Evolutionary conservation across 2,113 vertebrate species (phyloP).

Genomic region (Hippocampus guttulatus): DNA sequence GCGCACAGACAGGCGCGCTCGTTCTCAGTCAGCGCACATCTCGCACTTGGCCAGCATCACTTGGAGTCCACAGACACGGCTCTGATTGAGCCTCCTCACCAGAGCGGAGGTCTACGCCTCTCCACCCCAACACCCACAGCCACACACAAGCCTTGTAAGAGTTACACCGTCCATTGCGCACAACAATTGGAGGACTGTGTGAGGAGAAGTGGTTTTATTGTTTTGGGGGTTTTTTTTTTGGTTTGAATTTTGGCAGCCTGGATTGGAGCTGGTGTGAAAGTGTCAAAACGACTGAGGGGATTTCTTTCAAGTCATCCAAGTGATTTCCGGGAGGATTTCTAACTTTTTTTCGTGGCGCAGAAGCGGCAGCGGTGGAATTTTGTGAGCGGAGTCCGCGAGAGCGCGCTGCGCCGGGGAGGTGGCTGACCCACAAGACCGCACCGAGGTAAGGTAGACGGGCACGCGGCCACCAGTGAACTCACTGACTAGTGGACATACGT

Average conservation of each 20-base stretch:
- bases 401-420: slow-evolving; percentile 36
- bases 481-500: not conserved
- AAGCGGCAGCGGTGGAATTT: slow-evolving; percentile 37
- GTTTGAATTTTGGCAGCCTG: slow-evolving; percentile 15
- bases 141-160: slow-evolving; percentile 32
- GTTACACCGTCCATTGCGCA: slow-evolving; percentile 10
- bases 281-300: slow-evolving; percentile 36
- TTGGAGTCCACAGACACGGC: slow-evolving; percentile 65
- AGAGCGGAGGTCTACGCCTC: slow-evolving; percentile 5
- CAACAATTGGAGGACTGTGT: slow-evolving; percentile 11
- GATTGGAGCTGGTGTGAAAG: slow-evolving; percentile 25
- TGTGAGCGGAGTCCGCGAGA: slow-evolving; percentile 30
- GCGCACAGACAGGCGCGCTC: slow-evolving; percentile 65
- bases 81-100: slow-evolving; percentile 48
- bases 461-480: not conserved
- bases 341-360: slow-evolving; percentile 47
- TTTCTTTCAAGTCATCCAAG: slow-evolving; percentile 9
- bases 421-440: slow-evolving; percentile 45
- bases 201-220: slow-evolving; percentile 4
- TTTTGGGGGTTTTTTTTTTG: slow-evolving; percentile 19
- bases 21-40: slow-evolving; percentile 74
- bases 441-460: slow-evolving; percentile 53
- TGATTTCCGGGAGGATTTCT: slow-evolving; percentile 40
- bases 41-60: slow-evolving; percentile 63
- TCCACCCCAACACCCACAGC: not conserved